Conservation (phyloP, 2,113 vertebrate species). For the Nesogale talazaci region DNA sequence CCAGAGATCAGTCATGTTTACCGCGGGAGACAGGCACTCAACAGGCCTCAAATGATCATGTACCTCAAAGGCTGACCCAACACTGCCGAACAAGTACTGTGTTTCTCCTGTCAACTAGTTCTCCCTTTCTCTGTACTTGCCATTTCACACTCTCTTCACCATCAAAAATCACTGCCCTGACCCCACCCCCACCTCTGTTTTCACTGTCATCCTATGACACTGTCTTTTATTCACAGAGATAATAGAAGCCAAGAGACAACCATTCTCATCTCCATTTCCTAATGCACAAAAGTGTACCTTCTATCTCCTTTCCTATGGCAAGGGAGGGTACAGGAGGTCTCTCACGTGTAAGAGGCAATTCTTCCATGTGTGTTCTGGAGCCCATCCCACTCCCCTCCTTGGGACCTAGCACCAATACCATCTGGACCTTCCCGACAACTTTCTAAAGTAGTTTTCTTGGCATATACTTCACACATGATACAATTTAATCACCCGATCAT, state of each 20-base stretch:
- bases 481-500: too few species aligned
- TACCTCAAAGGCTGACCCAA: not conserved
- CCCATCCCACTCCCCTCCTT: not conserved
- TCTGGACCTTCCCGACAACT: not conserved
- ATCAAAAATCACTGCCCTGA: not conserved
- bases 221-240: slow-evolving; percentile 19
- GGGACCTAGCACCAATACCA: not conserved
- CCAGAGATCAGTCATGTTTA: not conserved
- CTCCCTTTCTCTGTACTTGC: not conserved
- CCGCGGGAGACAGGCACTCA: not conserved
- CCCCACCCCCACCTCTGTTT: not conserved
- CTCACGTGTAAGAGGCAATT: not conserved
- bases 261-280: not conserved
- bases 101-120: not conserved
- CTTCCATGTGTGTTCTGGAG: not conserved
- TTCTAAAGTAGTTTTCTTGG: not conserved
- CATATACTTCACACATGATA: too few species aligned
- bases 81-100: not conserved
- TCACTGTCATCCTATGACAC: not conserved
- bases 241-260: not conserved
- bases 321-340: too few species aligned
- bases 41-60: not conserved
- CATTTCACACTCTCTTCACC: not conserved
- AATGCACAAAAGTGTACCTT: not conserved
- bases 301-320: not conserved